phyloP scores from a whole-genome alignment of 2,113 vertebrate species.

The Turnix velox region DNA sequence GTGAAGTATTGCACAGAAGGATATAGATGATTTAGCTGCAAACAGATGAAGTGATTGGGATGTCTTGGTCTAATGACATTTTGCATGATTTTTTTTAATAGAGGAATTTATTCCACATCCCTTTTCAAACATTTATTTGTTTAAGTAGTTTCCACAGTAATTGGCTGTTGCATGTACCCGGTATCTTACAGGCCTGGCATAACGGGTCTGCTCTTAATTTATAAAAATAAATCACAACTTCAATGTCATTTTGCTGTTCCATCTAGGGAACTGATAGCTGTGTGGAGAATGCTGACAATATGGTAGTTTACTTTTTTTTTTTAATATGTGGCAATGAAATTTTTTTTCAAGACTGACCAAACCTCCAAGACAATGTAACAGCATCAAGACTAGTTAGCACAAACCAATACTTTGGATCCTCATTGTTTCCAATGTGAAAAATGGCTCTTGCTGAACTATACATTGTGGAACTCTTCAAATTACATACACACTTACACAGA shows the following conservation, averaged over 20 bases:
- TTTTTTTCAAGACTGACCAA: background rate
- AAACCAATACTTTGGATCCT: background rate
- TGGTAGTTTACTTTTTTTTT: background rate
- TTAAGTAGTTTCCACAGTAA: constrained; percentile 54
- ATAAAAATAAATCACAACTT: background rate
- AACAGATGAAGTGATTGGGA: background rate
- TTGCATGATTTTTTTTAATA: background rate
- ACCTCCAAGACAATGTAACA: background rate
- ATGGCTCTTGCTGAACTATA: background rate
- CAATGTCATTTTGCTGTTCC: background rate
- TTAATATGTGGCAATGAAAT: background rate
- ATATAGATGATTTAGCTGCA: background rate
- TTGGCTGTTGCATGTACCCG: background rate
- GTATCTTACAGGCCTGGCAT: background rate
- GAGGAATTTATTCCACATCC: background rate
- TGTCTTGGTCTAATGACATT: background rate
- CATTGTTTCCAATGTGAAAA: background rate
- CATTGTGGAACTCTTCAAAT: background rate
- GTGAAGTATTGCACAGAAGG: background rate
- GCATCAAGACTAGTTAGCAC: background rate
- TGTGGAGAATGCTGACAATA: background rate
- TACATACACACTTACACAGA: background rate
- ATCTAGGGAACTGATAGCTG: background rate
- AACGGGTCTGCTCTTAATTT: background rate
- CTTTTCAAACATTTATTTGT: constrained; percentile 57